Evolutionary conservation across 2,888 invertebrate species (phyloP), one percentile per base, ranked within the genome.

Genomic region (Scotopteryx bipunctaria): DNA sequence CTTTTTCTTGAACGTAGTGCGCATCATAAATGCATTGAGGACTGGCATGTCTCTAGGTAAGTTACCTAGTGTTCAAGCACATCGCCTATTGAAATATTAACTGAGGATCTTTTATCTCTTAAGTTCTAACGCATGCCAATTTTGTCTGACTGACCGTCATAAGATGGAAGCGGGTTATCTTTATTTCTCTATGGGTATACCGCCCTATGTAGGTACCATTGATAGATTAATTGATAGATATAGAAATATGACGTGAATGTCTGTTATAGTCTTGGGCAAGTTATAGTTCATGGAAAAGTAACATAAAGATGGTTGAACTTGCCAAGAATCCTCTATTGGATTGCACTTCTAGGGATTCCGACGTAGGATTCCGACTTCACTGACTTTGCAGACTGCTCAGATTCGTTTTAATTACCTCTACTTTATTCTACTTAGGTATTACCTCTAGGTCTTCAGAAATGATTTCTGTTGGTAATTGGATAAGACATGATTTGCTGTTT

Each of bases 281-380:
- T 16, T 40, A 3, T 27, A 55, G 58, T 55, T 50, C 55, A 35
- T 56, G 59, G 38, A 25, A 47, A 56, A 31, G 47, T 52, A 56
- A 55, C 46, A 27, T 27, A n/a, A 55, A 57, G 55, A 40, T 41
- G 29, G 29, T 11, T 37, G 40, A 42, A 32, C 44, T 41, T 5
- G 47, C 40, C 16, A 49, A 50, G 59, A 57, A 61, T 61, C 59
- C 45, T 42, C 35, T 63, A 79, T 80, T 78, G 78, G 80, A 76
- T 78, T 61, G 64, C 77, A 73, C 64, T 74, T 50, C 61, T 76
- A 71, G 48, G 78, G 78, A 60, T 78, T 78, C 79, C 60, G 60
- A 69, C 66, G 46, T 50, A n/a, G n/a, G n/a, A n/a, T n/a, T n/a
- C n/a, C n/a, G n/a, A 56, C 44, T 37, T 49, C 33, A 44, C 47